Percentiles rank a stretch among this genome's conserved stretches.
Evolutionary conservation across 2,888 invertebrate genomes (phyloP).

Genomic region (Nephrotoma guestfalica): DNA sequence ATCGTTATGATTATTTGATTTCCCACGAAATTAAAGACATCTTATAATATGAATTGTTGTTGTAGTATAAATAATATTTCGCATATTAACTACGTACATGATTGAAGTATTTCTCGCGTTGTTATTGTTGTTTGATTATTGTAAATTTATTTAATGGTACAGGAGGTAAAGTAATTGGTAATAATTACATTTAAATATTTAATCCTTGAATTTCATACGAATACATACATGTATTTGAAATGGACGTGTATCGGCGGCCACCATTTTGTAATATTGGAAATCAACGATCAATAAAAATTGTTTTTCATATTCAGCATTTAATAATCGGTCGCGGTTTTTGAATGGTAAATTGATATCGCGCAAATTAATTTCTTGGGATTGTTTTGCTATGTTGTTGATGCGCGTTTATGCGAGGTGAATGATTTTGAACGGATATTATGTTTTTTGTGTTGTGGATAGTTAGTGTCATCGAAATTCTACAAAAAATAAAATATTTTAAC

Average conservation of each 20-base stretch:
- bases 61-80: background rate
- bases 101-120: background rate
- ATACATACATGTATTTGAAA: background rate
- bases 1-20: background rate
- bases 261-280: background rate
- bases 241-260: background rate
- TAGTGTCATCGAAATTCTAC: no score
- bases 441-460: no score
- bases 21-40: background rate
- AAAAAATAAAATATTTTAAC: no score
- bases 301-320: no score
- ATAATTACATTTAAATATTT: background rate
- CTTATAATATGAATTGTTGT: background rate
- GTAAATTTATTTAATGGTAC: background rate
- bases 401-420: no score
- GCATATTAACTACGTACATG: background rate
- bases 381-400: no score
- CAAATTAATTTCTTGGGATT: no score
- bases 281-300: background rate
- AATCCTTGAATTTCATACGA: background rate
- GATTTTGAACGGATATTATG: no score
- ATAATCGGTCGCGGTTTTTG: no score
- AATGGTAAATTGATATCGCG: no score
- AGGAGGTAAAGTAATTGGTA: background rate
- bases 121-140: background rate